phyloP scores from a whole-genome alignment of 2,113 vertebrate species.

The Gobiocypris rarus region DNA sequence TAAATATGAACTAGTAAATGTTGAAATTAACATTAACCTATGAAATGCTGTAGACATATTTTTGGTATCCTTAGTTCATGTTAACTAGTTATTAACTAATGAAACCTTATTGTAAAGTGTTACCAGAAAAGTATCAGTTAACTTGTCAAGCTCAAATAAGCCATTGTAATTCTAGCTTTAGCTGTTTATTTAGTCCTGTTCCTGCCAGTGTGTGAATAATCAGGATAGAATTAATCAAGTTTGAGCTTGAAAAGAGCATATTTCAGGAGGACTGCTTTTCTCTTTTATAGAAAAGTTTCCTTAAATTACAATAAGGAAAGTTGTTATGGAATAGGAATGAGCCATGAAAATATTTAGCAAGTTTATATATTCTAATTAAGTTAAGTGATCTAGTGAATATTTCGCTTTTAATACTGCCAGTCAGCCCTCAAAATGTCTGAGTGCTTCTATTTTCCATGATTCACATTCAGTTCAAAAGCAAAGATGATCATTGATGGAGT shows the following conservation, averaged over 20 bases:
- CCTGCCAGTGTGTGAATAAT: neutral
- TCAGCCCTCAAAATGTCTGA: neutral
- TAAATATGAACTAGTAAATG: no score
- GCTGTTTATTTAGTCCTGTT: neutral
- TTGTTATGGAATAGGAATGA: neutral
- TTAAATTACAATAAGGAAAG: neutral
- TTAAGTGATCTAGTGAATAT: neutral
- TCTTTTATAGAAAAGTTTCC: neutral
- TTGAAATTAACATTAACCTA: no score
- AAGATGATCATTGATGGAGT: conserved; percentile 7
- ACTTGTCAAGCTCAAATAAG: neutral
- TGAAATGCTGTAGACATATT: no score
- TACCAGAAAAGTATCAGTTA: neutral
- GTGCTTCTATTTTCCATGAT: neutral
- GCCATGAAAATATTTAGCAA: neutral
- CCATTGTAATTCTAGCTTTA: neutral
- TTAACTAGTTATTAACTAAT: no score
- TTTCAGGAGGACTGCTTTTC: neutral
- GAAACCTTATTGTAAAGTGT: no score
- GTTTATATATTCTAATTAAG: neutral
- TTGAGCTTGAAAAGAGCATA: neutral
- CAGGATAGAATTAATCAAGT: neutral
- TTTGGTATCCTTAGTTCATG: no score
- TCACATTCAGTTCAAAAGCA: neutral
- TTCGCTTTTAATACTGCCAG: neutral